A percentile compares a stretch with the other conserved stretches of the same genome.
Conservation (phyloP, 2,113 vertebrate species). For the Phalacrocorax carbo region DNA sequence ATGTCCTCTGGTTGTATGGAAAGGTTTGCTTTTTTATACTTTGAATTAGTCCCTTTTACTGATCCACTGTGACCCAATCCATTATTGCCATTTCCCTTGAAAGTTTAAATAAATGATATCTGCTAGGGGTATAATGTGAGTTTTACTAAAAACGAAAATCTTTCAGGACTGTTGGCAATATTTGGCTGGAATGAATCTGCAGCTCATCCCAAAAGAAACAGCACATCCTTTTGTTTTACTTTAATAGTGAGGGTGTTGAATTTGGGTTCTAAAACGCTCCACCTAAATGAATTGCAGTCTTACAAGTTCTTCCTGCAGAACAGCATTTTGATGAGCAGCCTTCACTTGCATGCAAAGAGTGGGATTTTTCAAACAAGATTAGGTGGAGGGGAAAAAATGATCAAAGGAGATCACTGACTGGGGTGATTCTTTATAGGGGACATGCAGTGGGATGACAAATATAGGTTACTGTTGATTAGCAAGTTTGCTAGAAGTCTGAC, state of each 20-base stretch:
- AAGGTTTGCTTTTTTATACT: not conserved
- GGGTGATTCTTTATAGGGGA: not conserved
- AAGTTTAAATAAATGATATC: slow-evolving; percentile 31
- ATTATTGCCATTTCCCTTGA: slow-evolving; percentile 1
- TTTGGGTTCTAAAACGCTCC: slow-evolving; percentile 40
- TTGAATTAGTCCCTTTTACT: slow-evolving; percentile 9
- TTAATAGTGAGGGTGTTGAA: not conserved
- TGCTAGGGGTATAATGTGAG: slow-evolving; percentile 5
- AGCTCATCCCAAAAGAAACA: slow-evolving; percentile 25
- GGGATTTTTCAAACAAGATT: not conserved
- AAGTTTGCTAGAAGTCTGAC: not conserved
- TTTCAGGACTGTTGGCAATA: slow-evolving; percentile 13
- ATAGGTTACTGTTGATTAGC: not conserved
- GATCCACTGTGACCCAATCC: not conserved
- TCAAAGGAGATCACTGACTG: not conserved
- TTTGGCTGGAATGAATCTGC: slow-evolving; percentile 42
- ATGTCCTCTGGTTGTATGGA: not conserved
- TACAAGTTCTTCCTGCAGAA: not conserved
- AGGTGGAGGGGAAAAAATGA: not conserved
- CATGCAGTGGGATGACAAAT: not conserved
- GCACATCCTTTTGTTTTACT: slow-evolving; percentile 51
- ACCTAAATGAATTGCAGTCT: slow-evolving; percentile 14
- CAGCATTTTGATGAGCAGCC: not conserved
- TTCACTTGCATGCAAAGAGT: not conserved
- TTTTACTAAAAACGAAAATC: slow-evolving; percentile 42